These are phyloP conservation scores for Isichthys henryi DNA, from an alignment of 2,113 vertebrate genomes.

Conservation along the genomic window DNA sequence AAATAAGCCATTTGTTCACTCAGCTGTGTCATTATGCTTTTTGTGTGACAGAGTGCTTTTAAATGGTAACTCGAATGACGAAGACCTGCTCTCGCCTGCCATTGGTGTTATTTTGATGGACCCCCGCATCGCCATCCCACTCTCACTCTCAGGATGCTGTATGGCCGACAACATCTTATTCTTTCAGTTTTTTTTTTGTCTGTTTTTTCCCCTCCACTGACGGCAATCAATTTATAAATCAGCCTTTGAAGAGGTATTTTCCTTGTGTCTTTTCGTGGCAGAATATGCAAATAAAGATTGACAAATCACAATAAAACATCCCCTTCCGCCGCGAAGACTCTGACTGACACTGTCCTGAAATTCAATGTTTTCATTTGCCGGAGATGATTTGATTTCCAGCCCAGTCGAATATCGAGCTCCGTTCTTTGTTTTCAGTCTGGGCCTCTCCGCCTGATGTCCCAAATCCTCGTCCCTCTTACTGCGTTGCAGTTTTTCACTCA, in stretches of 20 bases:
- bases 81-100: background rate
- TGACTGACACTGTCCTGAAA: background rate
- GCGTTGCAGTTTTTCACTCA: background rate
- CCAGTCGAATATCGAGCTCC: background rate
- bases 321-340: background rate
- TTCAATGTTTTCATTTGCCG: background rate
- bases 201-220: background rate
- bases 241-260: background rate
- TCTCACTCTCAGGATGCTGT: background rate
- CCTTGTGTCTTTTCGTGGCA: background rate
- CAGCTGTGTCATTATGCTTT: background rate
- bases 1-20: background rate
- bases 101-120: background rate
- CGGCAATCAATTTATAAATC: background rate
- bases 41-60: background rate
- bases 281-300: background rate
- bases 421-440: background rate
- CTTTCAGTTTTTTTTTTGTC: background rate
- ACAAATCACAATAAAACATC: background rate
- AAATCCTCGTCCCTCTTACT: background rate
- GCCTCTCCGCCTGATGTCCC: background rate
- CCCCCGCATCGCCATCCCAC: background rate
- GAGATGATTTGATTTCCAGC: background rate
- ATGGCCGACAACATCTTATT: background rate
- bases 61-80: background rate